phyloP scores from a whole-genome alignment of 64 coral and sea anemone genomes.

The Exaiptasia diaphana region DNA sequence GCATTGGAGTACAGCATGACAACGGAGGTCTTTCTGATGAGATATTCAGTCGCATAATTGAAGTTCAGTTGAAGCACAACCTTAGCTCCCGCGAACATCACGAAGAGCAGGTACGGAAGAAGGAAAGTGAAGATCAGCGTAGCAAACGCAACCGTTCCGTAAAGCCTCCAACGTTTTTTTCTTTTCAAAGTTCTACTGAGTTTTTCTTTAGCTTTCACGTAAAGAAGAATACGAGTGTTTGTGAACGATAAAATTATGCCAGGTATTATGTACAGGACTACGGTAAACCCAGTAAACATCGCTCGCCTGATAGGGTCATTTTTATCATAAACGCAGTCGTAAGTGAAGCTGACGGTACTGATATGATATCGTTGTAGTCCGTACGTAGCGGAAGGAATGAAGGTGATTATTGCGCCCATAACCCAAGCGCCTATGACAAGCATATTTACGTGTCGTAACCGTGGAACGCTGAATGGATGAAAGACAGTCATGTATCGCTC shows the following conservation, averaged over 20 bases:
- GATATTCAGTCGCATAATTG: slow-evolving; percentile 2
- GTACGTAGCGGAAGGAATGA: neutral
- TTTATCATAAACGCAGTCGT: neutral
- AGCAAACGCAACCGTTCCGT: slow-evolving; percentile 2
- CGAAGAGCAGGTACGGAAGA: neutral
- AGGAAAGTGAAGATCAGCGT: slow-evolving; percentile 7
- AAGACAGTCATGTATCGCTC: slow-evolving; percentile 36
- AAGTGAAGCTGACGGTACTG: neutral
- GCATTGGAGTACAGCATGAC: neutral
- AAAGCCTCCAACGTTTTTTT: neutral
- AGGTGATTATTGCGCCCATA: neutral
- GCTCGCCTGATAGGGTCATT: neutral
- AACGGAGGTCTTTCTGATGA: neutral
- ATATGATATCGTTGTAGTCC: neutral
- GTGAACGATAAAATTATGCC: neutral
- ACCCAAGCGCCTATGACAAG: slow-evolving; percentile 10
- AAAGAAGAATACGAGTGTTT: neutral
- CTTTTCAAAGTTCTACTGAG: neutral
- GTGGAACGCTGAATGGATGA: neutral
- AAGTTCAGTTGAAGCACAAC: neutral
- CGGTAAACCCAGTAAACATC: neutral
- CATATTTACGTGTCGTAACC: neutral
- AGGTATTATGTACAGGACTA: neutral
- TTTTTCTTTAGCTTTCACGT: neutral
- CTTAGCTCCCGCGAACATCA: neutral